Evolutionary conservation across 2,888 invertebrate genomes (phyloP).

Genomic region (Drosophila kuntzei): DNA sequence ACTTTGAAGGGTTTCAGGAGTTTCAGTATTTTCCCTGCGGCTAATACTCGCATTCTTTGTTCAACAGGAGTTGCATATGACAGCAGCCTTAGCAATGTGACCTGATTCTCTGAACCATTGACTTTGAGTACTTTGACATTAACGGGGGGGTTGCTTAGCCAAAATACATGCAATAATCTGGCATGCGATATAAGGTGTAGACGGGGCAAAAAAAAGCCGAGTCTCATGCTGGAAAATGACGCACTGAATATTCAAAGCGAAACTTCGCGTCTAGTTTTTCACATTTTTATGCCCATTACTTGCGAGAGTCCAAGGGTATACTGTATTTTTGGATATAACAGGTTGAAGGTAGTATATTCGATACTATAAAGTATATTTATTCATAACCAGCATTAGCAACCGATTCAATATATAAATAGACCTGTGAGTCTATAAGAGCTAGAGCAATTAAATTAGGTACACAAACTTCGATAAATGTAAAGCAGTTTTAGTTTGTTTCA

Average conservation of each 20-base stretch:
- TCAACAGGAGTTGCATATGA: constrained; percentile 39
- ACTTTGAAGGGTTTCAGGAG: constrained; percentile 59
- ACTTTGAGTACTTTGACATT: constrained; percentile 67
- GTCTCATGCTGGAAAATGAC: constrained; percentile 59
- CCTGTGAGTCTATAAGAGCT: too few species aligned
- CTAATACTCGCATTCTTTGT: constrained; percentile 51
- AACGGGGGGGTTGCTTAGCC: constrained; percentile 33
- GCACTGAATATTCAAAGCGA: constrained; percentile 78
- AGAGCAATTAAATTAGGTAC: too few species aligned
- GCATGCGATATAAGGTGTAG: constrained; percentile 58
- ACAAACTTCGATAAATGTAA: too few species aligned
- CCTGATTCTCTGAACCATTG: constrained; percentile 74
- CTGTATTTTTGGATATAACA: not conserved
- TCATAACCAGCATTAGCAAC: too few species aligned
- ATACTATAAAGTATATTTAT: too few species aligned
- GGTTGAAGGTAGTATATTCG: too few species aligned
- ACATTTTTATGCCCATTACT: constrained; percentile 2
- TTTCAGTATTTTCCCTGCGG: constrained; percentile 36
- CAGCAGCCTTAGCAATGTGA: constrained; percentile 68
- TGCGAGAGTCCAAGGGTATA: not conserved
- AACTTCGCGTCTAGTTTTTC: constrained; percentile 57
- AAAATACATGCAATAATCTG: constrained; percentile 73
- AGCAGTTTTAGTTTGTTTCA: too few species aligned
- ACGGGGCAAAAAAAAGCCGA: constrained; percentile 30
- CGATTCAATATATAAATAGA: too few species aligned